These are phyloP conservation scores for Macrochelys suwanniensis DNA, from an alignment of 2,797 vertebrate species.

Conservation along the genomic window DNA sequence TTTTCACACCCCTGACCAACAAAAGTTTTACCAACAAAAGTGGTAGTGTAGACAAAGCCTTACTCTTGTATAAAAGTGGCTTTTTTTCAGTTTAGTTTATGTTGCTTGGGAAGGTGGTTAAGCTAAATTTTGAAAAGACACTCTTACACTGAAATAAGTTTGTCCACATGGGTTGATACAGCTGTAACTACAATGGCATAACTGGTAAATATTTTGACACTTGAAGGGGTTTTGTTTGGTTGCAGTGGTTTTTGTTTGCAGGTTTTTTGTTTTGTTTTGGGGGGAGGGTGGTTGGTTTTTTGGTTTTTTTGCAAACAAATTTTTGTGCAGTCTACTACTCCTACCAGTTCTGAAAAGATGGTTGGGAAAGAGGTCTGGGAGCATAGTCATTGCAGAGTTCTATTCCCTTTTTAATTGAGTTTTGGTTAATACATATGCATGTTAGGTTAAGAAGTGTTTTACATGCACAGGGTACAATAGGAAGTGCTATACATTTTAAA, in stretches of 20 bases:
- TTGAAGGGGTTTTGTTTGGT: not conserved
- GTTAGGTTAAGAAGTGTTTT: not conserved
- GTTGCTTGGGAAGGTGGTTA: not conserved
- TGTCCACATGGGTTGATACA: not conserved
- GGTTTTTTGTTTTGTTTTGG: too few species aligned
- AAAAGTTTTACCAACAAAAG: too few species aligned
- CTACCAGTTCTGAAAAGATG: not conserved
- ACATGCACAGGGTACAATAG: not conserved
- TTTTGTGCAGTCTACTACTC: not conserved
- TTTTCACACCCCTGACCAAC: too few species aligned
- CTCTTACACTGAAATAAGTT: not conserved
- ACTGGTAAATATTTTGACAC: not conserved
- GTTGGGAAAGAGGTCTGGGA: not conserved
- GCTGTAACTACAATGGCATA: not conserved
- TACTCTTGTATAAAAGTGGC: not conserved
- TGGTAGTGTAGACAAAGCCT: too few species aligned
- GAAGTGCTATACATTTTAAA: not conserved
- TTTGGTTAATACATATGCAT: not conserved
- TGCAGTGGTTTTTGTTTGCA: too few species aligned
- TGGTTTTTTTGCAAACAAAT: not conserved
- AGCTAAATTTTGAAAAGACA: not conserved
- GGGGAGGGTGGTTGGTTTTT: too few species aligned
- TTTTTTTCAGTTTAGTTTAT: not conserved
- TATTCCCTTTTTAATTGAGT: not conserved
- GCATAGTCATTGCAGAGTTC: too few species aligned